A percentile compares a stretch with the other conserved stretches of the same genome.
These are phyloP conservation scores for Latrodectus elegans DNA, from an alignment of 2,888 invertebrate species.

Conservation along the genomic window DNA sequence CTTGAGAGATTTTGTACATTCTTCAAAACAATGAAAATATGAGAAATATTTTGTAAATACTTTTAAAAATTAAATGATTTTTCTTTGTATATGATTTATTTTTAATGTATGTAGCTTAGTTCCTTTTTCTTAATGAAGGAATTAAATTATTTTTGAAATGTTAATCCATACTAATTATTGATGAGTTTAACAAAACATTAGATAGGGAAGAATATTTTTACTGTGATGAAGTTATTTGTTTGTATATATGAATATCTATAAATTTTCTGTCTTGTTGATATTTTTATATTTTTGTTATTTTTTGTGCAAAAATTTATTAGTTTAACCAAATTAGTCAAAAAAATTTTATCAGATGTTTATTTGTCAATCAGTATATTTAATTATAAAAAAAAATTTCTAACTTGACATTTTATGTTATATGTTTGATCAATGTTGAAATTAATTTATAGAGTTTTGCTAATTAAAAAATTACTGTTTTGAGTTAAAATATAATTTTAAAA, in stretches of 20 bases:
- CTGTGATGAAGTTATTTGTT: neutral
- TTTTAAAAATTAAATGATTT: neutral
- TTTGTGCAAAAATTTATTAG: neutral
- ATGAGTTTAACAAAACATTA: neutral
- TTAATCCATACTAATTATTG: neutral
- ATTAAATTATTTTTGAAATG: slow-evolving; percentile 51
- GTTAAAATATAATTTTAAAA: too few species aligned
- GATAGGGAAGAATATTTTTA: neutral
- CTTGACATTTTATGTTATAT: too few species aligned
- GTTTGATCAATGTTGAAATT: too few species aligned
- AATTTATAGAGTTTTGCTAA: too few species aligned
- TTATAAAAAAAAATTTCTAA: too few species aligned
- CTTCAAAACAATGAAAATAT: neutral
- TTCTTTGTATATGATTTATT: slow-evolving; percentile 11
- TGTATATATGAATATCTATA: neutral
- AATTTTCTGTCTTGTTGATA: neutral
- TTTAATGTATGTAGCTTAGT: slow-evolving; percentile 28
- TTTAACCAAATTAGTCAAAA: neutral
- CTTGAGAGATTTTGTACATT: slow-evolving; percentile 31
- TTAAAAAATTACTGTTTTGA: too few species aligned
- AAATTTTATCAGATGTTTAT: too few species aligned
- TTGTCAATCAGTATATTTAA: too few species aligned
- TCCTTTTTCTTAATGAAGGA: slow-evolving; percentile 16
- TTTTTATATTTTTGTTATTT: neutral
- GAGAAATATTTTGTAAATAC: neutral